phyloP scores from a whole-genome alignment of 2,113 vertebrate genomes.

The Pygathrix nemaeus region DNA sequence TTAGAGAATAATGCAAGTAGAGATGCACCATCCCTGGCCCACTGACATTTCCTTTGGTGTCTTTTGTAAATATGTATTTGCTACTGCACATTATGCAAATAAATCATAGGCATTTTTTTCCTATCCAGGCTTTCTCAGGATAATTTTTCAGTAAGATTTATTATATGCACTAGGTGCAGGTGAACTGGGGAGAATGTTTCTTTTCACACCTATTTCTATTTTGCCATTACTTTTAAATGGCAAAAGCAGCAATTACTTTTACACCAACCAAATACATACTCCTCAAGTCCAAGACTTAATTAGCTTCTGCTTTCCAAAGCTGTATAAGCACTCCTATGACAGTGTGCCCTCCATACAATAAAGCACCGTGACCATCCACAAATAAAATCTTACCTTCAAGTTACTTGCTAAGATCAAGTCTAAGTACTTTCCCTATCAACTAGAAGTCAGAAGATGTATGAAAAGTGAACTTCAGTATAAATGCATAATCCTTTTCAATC shows the following conservation, averaged over 20 bases:
- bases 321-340: background rate
- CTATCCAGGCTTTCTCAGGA: background rate
- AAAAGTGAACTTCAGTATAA: background rate
- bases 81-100: constrained; percentile 40
- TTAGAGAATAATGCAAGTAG: background rate
- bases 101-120: background rate
- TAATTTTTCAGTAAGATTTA: constrained; percentile 22
- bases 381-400: background rate
- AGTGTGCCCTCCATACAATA: fast-evolving
- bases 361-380: background rate
- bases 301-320: background rate
- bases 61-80: background rate
- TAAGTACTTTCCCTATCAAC: background rate
- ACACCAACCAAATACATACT: background rate
- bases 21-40: background rate
- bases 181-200: background rate
- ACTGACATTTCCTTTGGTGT: background rate
- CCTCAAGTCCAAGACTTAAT: background rate
- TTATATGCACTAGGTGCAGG: background rate
- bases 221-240: too few relatives aligned
- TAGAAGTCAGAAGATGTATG: background rate
- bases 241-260: too few relatives aligned
- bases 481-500: background rate
- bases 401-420: background rate
- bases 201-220: background rate